Evolutionary conservation across 2,113 vertebrate genomes (phyloP).

Genomic region (Leptobrachium ailaonicum): DNA sequence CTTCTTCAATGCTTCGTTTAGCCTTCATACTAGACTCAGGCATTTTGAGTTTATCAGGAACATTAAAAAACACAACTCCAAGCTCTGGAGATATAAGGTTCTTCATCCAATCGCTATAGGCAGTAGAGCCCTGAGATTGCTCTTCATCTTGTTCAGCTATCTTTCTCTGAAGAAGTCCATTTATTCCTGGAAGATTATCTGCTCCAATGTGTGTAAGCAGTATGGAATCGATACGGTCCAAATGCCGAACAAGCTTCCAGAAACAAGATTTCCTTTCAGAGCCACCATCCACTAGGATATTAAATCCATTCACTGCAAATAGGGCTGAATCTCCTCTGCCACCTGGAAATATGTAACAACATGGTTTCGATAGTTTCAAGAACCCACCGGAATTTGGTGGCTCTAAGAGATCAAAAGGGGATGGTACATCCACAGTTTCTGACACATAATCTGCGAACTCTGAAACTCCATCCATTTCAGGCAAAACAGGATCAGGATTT

Average conservation of each 20-base stretch:
- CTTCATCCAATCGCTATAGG: conserved; percentile 93
- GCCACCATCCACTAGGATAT: conserved; percentile 94
- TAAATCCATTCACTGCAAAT: conserved; percentile 97
- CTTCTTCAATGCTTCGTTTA: conserved; percentile 94
- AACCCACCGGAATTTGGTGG: conserved; percentile 97
- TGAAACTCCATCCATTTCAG: conserved; percentile 90
- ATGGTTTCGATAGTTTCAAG: conserved; percentile 95
- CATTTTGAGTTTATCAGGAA: conserved; percentile 90
- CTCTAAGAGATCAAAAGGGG: conserved; percentile 94
- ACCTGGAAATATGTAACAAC: conserved; percentile 97
- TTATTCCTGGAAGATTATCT: conserved; percentile 94
- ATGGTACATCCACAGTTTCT: conserved; percentile 90
- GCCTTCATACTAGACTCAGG: conserved; percentile 89
- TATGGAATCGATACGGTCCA: conserved; percentile 94
- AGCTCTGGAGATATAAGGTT: conserved; percentile 96
- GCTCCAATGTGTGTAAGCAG: conserved; percentile 96
- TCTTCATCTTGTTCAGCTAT: conserved; percentile 94
- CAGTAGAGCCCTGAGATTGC: conserved; percentile 84
- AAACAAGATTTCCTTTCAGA: conserved; percentile 95
- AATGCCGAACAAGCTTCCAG: conserved; percentile 95
- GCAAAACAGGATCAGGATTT: conserved; percentile 82
- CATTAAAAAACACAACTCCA: conserved; percentile 95
- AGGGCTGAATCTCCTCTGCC: conserved; percentile 94
- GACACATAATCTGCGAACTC: conserved; percentile 94
- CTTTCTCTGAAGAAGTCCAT: conserved; percentile 94